phyloP scores from a whole-genome alignment of 35 echinoderm and acorn worm species.

The Chiridota heheva region DNA sequence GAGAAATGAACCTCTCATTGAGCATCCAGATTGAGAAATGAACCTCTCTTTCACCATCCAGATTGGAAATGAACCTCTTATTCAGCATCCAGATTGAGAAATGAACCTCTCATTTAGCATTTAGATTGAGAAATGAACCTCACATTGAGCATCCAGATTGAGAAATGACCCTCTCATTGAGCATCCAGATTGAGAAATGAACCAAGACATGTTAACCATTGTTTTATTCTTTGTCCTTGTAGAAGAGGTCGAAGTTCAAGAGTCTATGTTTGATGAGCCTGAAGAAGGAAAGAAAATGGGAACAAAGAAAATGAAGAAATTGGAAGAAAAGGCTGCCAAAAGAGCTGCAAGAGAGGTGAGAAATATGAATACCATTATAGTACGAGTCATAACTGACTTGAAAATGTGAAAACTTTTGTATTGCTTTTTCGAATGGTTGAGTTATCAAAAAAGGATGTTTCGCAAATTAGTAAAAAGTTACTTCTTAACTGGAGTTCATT shows the following conservation, averaged over 20 bases:
- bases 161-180: too few species aligned
- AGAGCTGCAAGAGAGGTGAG: constrained; percentile 72
- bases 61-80: too few species aligned
- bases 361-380: not conserved
- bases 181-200: too few species aligned
- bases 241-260: constrained; percentile 1
- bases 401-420: not conserved
- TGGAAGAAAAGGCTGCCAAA: constrained; percentile 80
- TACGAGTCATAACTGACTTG: not conserved
- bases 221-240: not conserved
- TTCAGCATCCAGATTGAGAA: too few species aligned
- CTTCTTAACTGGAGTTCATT: not conserved
- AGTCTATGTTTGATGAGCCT: constrained; percentile 41
- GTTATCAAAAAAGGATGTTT: not conserved
- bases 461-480: not conserved
- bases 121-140: too few species aligned
- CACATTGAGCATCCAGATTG: too few species aligned
- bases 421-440: not conserved
- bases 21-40: too few species aligned
- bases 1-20: too few species aligned
- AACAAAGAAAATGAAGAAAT: constrained; percentile 77
- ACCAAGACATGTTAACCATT: too few species aligned
- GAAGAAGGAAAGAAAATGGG: constrained; percentile 67
- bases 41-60: too few species aligned
- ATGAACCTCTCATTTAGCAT: too few species aligned